Evolutionary conservation across 2,888 invertebrate genomes (phyloP), one percentile per base, ranked within the genome.

Genomic region (Elmis aenea): DNA sequence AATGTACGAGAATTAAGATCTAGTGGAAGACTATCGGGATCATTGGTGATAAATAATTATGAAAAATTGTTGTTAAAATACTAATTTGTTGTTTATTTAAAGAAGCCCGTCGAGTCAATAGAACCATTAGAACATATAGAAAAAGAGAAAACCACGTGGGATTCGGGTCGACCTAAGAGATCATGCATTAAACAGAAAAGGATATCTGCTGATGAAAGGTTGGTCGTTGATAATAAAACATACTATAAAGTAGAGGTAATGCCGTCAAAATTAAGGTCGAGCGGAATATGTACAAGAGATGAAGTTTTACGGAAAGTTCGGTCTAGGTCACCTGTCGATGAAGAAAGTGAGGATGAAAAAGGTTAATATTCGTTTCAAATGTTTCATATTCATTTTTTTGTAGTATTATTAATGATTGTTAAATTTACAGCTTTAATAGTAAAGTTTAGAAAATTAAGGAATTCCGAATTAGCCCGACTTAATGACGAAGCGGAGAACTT

Each of bases 401-500:
- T 18, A 4, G 5, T 37, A 12, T 16, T 26, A 15, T 10, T 33
- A 64, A 68, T 24, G 67, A 69, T 28, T 23, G 12, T 29, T 23
- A 6, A 18, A 18, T 18, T 5, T 24, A 10, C 14, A 14, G 65
- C 78, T 1, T 69, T 84, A 13, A 83, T 85, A 12, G 85, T 86
- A 1, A 83, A 85, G 55, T 84, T 86, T 53, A 77, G 80, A 32
- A 83, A 85, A 45, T 77, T 86, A 10, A 71, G 86, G 3, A 76
- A 78, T 29, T 81, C 85, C 0, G 86, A 88, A 62, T 58, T 89
- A 29, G 79, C 81, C 1, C 75, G 82, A 29, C 65, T 90, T 27
- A 88, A 86, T 55, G 85, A 87, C 51, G 89, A 90, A 62, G 90
- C 90, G 0, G 88, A 88, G 54, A 88, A 84, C 51, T 90, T 90